These are phyloP conservation scores for Zelostemma sp. DNA, from an alignment of 1,140 invertebrate genomes.

Conservation along the genomic window DNA sequence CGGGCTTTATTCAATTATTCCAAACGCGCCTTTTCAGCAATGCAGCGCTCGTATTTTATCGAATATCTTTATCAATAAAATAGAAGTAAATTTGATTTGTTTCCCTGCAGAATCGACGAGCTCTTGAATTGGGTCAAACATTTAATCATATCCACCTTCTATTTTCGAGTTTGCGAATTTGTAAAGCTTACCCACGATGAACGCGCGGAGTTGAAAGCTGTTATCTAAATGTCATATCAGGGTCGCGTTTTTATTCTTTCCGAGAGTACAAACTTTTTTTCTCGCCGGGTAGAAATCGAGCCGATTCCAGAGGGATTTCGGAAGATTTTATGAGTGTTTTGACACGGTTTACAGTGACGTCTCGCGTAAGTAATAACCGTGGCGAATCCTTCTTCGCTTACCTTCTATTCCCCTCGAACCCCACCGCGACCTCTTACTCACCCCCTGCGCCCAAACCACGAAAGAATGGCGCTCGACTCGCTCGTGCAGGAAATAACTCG, in stretches of 20 bases:
- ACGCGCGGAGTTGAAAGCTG: slow-evolving; percentile 29
- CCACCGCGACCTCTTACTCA: slow-evolving; percentile 6
- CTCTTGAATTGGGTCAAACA: slow-evolving; percentile 2
- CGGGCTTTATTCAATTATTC: no score
- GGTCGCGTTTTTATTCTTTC: no score
- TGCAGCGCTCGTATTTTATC: no score
- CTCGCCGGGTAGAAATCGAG: no score
- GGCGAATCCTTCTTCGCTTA: slow-evolving; percentile 3
- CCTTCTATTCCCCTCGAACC: slow-evolving; percentile 16
- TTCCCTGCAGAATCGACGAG: background rate
- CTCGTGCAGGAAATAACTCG: slow-evolving; percentile 62
- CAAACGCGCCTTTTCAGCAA: no score
- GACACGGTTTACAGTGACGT: no score
- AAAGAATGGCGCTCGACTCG: slow-evolving; percentile 46
- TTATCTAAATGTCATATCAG: no score
- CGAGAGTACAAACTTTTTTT: no score
- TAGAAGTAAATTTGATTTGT: background rate
- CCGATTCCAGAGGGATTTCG: no score
- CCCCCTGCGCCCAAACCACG: slow-evolving; percentile 17
- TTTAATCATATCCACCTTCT: background rate
- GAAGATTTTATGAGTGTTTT: no score
- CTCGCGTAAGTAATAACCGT: slow-evolving; percentile 45
- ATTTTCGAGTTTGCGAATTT: slow-evolving; percentile 13
- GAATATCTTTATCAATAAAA: no score
- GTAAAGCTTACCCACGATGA: slow-evolving; percentile 9